Evolutionary conservation across 2,797 vertebrate genomes (phyloP).

Genomic region (Myotis pilosus): DNA sequence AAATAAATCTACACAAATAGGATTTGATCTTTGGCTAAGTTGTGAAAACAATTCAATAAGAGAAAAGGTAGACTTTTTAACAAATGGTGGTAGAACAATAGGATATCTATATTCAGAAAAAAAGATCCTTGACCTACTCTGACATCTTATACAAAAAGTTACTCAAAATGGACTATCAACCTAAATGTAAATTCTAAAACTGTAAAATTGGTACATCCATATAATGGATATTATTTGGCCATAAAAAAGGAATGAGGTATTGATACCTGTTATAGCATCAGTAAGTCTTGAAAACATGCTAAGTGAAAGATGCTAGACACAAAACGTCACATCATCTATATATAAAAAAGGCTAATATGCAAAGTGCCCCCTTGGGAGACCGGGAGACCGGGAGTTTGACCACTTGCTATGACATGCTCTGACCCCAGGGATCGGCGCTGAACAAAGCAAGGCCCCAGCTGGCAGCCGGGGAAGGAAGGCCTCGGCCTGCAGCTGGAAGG

Average conservation of each 20-base stretch:
- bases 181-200: neutral
- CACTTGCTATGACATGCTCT: too few relatives aligned
- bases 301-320: neutral
- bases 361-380: too few relatives aligned
- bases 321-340: too few relatives aligned
- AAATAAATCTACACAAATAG: neutral
- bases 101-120: neutral
- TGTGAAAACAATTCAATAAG: neutral
- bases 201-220: neutral
- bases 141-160: neutral
- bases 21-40: neutral
- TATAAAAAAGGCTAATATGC: too few relatives aligned
- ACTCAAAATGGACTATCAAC: too few relatives aligned
- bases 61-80: neutral
- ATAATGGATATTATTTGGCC: neutral
- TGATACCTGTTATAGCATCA: fast-evolving
- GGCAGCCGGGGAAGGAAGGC: too few relatives aligned
- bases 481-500: too few relatives aligned
- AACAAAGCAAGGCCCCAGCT: too few relatives aligned
- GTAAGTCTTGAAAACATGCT: neutral
- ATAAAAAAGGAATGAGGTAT: neutral
- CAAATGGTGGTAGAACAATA: neutral
- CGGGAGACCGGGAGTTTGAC: too few relatives aligned
- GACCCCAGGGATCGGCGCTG: too few relatives aligned
- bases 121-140: neutral